phyloP scores from a whole-genome alignment of 2,888 invertebrate genomes.

The Polydesmus complanatus region DNA sequence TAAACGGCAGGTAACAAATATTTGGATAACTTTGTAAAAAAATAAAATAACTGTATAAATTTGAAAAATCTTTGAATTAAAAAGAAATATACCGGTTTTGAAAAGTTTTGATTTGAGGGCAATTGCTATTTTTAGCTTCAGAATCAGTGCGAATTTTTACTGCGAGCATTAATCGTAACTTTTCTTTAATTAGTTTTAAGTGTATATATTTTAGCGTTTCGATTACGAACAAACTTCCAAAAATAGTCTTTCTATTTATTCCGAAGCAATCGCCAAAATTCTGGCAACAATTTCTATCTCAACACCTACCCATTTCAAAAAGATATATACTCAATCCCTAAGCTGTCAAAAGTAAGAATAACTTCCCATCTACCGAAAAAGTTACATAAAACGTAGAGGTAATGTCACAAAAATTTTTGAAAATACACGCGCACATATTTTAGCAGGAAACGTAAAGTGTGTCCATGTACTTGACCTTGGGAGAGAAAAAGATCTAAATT shows the following conservation, averaged over 20 bases:
- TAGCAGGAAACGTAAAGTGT: neutral
- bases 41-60: no score
- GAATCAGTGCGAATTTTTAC: no score
- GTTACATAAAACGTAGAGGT: neutral
- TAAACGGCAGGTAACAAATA: no score
- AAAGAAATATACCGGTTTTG: no score
- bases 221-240: neutral
- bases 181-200: neutral
- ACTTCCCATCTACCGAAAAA: neutral
- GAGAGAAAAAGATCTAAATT: neutral
- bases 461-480: neutral
- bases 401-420: neutral
- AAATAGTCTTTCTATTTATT: neutral
- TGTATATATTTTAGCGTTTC: neutral
- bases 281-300: neutral
- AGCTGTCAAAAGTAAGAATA: neutral
- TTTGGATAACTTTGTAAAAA: no score
- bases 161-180: no score
- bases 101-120: no score
- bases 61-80: no score
- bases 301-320: neutral
- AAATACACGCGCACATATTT: neutral
- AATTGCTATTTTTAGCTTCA: no score
- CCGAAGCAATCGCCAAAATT: neutral
- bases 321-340: neutral